phyloP scores from a whole-genome alignment of 2,888 invertebrate genomes.

The Xestia sexstrigata region DNA sequence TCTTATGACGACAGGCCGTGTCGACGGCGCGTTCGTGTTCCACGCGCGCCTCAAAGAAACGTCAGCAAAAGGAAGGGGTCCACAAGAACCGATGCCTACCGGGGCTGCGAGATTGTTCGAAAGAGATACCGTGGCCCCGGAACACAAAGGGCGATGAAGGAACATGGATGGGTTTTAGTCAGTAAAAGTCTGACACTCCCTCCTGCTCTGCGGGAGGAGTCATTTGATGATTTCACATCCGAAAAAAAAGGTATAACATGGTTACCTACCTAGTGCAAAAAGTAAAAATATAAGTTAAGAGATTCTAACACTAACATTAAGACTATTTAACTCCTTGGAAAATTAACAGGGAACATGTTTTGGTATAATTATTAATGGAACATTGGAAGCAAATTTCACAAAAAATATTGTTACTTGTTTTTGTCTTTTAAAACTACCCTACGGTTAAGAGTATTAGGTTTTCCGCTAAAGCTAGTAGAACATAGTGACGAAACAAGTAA shows the following conservation, averaged over 20 bases:
- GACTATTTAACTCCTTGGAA: neutral
- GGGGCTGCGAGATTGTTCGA: too few species aligned
- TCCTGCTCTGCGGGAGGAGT: too few species aligned
- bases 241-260: slow-evolving; percentile 2
- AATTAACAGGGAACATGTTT: slow-evolving; percentile 10
- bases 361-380: neutral
- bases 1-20: too few species aligned
- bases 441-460: slow-evolving; percentile 15
- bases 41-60: too few species aligned
- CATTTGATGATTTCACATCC: too few species aligned
- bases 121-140: too few species aligned
- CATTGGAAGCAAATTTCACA: neutral
- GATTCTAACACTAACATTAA: slow-evolving; percentile 33
- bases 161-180: too few species aligned
- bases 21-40: too few species aligned
- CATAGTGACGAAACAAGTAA: neutral
- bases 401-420: neutral
- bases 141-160: too few species aligned
- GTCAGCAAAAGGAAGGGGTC: too few species aligned
- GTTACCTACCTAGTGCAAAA: slow-evolving; percentile 38
- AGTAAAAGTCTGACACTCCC: too few species aligned
- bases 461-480: neutral
- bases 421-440: slow-evolving; percentile 10
- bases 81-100: too few species aligned
- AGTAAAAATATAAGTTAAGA: slow-evolving; percentile 19